Evolutionary conservation across 2,888 invertebrate species (phyloP).

Genomic region (Drosophila ustulata): DNA sequence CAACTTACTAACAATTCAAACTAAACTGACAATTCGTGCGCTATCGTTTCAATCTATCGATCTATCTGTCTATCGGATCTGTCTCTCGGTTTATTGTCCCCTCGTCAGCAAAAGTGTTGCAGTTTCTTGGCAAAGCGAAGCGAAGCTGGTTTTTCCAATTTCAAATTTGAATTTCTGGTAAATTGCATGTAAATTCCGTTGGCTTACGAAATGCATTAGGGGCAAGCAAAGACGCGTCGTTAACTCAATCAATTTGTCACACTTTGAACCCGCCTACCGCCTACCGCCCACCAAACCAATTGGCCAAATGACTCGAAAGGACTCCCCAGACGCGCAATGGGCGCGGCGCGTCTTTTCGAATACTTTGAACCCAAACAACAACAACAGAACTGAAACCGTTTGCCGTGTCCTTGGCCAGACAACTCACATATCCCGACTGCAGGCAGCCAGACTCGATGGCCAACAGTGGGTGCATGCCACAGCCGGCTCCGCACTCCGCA

Average conservation of each 20-base stretch:
- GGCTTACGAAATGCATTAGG: conserved; percentile 37
- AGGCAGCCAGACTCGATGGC: conserved; percentile 3
- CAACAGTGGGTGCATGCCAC: conserved; percentile 10
- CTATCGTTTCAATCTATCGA: conserved; percentile 45
- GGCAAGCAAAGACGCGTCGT: conserved; percentile 8
- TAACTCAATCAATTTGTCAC: conserved; percentile 43
- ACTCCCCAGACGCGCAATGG: conserved; percentile 1
- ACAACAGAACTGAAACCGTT: conserved; percentile 11
- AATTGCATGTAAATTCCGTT: conserved; percentile 24
- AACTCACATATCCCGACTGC: conserved; percentile 13
- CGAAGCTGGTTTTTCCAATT: conserved; percentile 9
- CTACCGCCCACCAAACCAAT: background rate
- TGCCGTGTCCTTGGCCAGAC: conserved; percentile 17
- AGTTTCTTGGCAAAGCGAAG: conserved; percentile 34
- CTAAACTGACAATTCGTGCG: conserved; percentile 37
- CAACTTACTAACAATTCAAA: conserved; percentile 7
- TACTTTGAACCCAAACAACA: conserved; percentile 31
- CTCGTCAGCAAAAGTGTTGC: conserved; percentile 16
- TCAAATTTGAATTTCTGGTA: conserved; percentile 15
- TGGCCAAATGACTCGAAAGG: conserved; percentile 14
- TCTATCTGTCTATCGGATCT: conserved; percentile 4
- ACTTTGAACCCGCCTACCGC: conserved; percentile 29
- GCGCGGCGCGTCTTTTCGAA: conserved; percentile 31
- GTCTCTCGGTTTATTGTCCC: conserved; percentile 11
- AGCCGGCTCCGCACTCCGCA: conserved; percentile 10